Base-by-base conservation (phyloP, 1,140 invertebrate species). In the Achroia grisella region DNA sequence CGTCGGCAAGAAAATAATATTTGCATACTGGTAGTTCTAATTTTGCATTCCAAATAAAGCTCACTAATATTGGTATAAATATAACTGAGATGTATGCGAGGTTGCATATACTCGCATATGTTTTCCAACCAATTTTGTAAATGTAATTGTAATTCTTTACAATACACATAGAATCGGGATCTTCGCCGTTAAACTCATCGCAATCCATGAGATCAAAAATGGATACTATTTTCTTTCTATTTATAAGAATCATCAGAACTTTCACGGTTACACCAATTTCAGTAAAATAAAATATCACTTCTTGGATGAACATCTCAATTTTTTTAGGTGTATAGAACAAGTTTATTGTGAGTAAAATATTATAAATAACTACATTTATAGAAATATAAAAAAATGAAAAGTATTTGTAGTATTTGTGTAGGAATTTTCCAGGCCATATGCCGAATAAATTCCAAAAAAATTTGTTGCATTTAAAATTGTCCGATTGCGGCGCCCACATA, bases 271-370 rank as follows among this genome's bases (percentile, higher is more conserved):
- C 61, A 23, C 58, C 52, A 10, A 77, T 40, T 58, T 75, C 71
- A 8, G 63, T 71, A 35, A 78, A 78, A 34, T 62, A 69, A 62
- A 77, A 81, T 46, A 74, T 64, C 11, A 71, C 57, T 63, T 82
- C 75, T 3, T 46, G 59, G 8, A 81, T 65, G 6, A 75, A 14
- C 32, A 65, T 23, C 28, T 82, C 71, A 10, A 82, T 56, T 52
- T 64, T 63, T 17, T 49, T 50, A 5, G 73, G 70, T 2, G 69
- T 76, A 39, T 53, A 72, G 8, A 62, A 9, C 6, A 75, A 45
- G 53, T 77, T 78, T 8, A 75, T 14, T 15, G 68, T 55, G 5
- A 78, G 40, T 11, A 80, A 51, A 8, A 47, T 15, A 52, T 74
- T 69, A 29, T 74, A 77, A 6, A 45, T 13, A 5, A 70, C 27